Percentiles rank a stretch among this genome's conserved stretches.
These are phyloP conservation scores for Coremacera marginata DNA, from an alignment of 2,888 invertebrate genomes.

Conservation along the genomic window DNA sequence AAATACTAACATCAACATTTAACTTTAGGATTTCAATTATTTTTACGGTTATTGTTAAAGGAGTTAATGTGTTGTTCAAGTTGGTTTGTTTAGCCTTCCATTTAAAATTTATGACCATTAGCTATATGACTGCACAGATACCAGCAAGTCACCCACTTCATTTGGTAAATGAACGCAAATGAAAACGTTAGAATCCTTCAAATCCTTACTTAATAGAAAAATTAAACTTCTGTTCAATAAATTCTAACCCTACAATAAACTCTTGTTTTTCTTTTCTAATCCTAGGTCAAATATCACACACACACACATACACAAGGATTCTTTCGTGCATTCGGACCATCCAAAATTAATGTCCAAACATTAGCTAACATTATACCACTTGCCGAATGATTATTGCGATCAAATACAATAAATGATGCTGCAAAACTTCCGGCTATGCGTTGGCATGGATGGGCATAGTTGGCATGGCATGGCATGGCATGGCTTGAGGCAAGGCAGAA, in stretches of 20 bases:
- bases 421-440: background rate
- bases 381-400: conserved; percentile 22
- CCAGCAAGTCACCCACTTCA: too few species aligned
- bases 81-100: too few species aligned
- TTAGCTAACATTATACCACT: conserved; percentile 24
- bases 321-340: background rate
- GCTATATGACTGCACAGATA: too few species aligned
- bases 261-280: background rate
- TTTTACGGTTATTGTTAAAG: too few species aligned
- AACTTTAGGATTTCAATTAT: too few species aligned
- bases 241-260: background rate
- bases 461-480: background rate
- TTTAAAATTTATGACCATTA: too few species aligned
- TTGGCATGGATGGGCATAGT: background rate
- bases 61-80: too few species aligned
- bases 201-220: background rate
- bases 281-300: conserved; percentile 10
- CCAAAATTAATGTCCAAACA: conserved; percentile 24
- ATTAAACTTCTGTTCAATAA: background rate
- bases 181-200: background rate
- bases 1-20: too few species aligned
- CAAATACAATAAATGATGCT: conserved; percentile 28
- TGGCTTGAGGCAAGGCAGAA: conserved; percentile 8
- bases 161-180: background rate
- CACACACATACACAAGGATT: background rate